Evolutionary conservation across 2,113 vertebrate species (phyloP), one percentile per base, ranked within the genome.

Genomic region (Hippocampus abdominalis): DNA sequence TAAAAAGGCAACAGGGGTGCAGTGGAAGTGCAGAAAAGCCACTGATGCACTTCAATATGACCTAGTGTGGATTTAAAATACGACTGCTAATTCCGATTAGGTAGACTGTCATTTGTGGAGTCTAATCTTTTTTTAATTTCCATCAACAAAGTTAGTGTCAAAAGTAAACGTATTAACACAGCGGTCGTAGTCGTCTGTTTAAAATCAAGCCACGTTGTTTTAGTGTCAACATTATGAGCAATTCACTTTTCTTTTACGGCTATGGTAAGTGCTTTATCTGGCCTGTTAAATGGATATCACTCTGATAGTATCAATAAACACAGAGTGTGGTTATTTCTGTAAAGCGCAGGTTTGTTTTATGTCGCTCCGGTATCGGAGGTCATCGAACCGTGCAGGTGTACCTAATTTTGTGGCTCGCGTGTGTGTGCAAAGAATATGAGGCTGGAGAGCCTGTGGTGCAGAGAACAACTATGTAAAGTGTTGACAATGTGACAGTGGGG

Each of bases 401-500:
- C 57, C 27, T 9, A 60, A 32, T 32, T 6, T 18, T 60, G 16
- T 32, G 57, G 13, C 7, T 9, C 3, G 60, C 11, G 5, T 36
- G n/a, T 9, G 59, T 6, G 36, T 15, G 25, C 36, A 57, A 57
- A 57, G n/a, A 27, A 27, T 27, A 18, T 39, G 25, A 56, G 9
- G 11, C n/a, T 13, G 25, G 21, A 13, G 27, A 60, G 57, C 57
- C 27, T 10, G 16, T 9, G 16, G 27, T 8, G 25, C 57, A 32
- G 27, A 59, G 57, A 64, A 64, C 62, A 42, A 64, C 40, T 64
- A 64, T 27, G 42, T 64, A 46, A 46, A 64, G 23, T 9, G 23
- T 15, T 46, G 63, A 81, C 71, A 82, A 74, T 77, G 25, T 82
- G 76, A 82, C 63, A 69, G 32, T n/a, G 72, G 48, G 44, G 44